Conservation (phyloP, 2,888 invertebrate species). For the Drosophila vallismaia region DNA sequence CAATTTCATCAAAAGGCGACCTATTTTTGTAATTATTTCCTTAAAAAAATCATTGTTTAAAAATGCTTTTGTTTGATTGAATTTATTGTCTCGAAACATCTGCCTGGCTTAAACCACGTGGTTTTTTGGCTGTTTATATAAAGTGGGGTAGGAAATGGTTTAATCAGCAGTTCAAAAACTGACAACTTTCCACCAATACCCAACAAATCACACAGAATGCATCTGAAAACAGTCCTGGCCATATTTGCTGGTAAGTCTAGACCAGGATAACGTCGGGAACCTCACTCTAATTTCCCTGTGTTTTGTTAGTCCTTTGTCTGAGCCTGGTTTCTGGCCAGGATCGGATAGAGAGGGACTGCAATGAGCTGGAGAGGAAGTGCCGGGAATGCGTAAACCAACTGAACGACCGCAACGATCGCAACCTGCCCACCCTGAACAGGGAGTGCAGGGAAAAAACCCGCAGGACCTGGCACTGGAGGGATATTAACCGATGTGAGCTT, state of each 20-base stretch:
- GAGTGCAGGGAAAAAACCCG: conserved; percentile 10
- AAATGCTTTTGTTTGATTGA: conserved; percentile 12
- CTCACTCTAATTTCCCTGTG: background rate
- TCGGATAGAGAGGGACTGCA: conserved; percentile 4
- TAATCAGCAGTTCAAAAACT: conserved; percentile 12
- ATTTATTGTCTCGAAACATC: conserved; percentile 12
- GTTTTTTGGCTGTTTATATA: conserved; percentile 17
- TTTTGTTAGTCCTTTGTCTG: conserved; percentile 1
- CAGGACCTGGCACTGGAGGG: conserved; percentile 18
- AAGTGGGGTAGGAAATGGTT: conserved; percentile 1
- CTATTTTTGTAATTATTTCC: conserved; percentile 16
- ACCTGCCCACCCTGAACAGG: conserved; percentile 17
- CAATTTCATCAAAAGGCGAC: conserved; percentile 1
- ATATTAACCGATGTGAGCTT: conserved; percentile 20
- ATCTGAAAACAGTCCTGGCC: conserved; percentile 29
- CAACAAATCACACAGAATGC: conserved; percentile 22
- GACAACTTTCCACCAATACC: conserved; percentile 5
- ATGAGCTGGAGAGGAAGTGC: conserved; percentile 11
- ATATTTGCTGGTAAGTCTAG: conserved; percentile 30
- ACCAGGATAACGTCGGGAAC: too few relatives aligned
- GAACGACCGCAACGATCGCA: conserved; percentile 9
- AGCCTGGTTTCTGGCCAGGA: conserved; percentile 21
- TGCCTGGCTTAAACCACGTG: background rate
- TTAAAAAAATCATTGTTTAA: background rate
- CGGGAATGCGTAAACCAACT: conserved; percentile 8